Base-by-base conservation (phyloP, 1,140 invertebrate genomes). In the Calosoma granatense region DNA sequence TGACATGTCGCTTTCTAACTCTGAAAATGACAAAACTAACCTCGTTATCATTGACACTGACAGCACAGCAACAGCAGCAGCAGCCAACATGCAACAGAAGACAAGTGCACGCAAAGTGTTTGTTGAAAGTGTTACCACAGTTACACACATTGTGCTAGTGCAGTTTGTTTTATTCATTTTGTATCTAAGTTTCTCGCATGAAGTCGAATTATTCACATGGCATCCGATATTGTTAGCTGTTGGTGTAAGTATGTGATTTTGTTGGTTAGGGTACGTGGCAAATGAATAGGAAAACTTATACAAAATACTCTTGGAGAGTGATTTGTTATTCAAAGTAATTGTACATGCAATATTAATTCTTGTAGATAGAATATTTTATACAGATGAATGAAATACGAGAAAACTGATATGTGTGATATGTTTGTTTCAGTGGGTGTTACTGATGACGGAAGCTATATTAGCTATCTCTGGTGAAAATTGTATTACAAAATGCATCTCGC, bases 181-280 rank as follows among this genome's bases (percentile, higher is more conserved):
- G 11, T 62, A 61, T 39, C 57, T 66, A 30, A 55, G 61, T 39
- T 60, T 65, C 41, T 22, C 54, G 0, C 54, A 51, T 30, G 62
- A 62, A 1, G 61, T 67, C 55, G 59, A 53, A 39, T 67, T 67
- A 51, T 67, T 67, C 53, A 63, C 63, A 11, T 67, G 66, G 66
- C 66, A 67, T 58, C 66, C 66, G 4, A 54, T 66, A 2, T 52
- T 67, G 12, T 58, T 67, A 58, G 56, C 57, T 39, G 21, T 64
- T 22, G 64, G 66, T 54, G 66, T 67, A 61, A 66, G 66, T 64
- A n/a, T n/a, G n/a, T n/a, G 57, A 19, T 14, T 51, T 2, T 15
- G 54, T 15, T 9, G n/a, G n/a, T n/a, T n/a, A n/a, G n/a, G n/a
- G n/a, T n/a, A n/a, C n/a, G n/a, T n/a, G n/a, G n/a, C n/a, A n/a